Evolutionary conservation across 1,140 invertebrate species (phyloP).

Genomic region (Phymorhynchus buccinoides): DNA sequence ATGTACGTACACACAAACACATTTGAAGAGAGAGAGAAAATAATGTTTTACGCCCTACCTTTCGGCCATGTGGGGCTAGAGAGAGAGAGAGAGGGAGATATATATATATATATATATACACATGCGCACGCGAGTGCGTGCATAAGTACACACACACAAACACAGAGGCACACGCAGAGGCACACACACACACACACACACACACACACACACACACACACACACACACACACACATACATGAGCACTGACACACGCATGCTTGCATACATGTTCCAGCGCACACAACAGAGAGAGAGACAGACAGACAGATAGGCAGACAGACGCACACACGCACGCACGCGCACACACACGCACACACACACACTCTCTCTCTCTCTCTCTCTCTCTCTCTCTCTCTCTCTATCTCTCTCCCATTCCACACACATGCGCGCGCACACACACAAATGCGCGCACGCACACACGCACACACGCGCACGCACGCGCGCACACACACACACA

Average conservation of each 20-base stretch:
- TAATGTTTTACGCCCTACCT: background rate
- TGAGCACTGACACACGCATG: no score
- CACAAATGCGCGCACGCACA: background rate
- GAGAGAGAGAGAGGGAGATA: no score
- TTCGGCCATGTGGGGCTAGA: background rate
- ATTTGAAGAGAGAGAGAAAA: background rate
- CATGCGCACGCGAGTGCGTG: background rate
- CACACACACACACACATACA: background rate
- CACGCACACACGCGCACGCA: background rate
- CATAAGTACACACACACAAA: no score
- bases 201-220: constrained; percentile 7
- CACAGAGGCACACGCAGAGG: no score
- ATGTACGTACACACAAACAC: background rate
- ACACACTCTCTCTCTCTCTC: background rate
- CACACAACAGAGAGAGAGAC: background rate
- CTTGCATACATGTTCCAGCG: background rate
- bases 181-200: no score
- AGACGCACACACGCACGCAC: no score
- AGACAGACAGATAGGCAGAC: no score
- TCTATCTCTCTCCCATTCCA: no score
- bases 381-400: no score
- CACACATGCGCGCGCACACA: no score
- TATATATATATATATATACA: no score
- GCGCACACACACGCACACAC: background rate
- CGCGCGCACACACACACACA: background rate